Base-by-base conservation (phyloP, 2,113 vertebrate genomes). In the Anas platyrhynchos region DNA sequence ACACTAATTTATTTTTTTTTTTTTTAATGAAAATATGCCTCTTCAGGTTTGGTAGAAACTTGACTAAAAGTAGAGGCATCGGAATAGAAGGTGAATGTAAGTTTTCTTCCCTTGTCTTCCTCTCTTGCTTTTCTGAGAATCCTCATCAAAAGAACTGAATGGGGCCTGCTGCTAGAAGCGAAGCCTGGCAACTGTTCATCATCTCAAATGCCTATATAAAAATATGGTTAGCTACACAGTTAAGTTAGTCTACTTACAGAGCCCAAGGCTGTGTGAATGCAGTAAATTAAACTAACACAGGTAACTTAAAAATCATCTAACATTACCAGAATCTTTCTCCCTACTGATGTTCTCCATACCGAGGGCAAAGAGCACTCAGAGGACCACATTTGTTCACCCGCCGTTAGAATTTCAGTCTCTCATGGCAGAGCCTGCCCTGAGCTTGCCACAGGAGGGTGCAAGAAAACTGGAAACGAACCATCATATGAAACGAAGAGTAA, bases 51-150 rank as follows among this genome's bases (percentile, higher is more conserved):
- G 77, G 20, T 88, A 63, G 86, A 91, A 94, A 88, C 82, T 88
- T 81, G 69, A 58, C 79, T 95, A 92, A 94, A 95, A 96, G 89
- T 22, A 83, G 89, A 97, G 90, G 88, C 61, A 72, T 84, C 27
- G 9, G 68, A 76, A 91, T n/a, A 89, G 76, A 58, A 84, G 75
- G 81, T 88, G 66, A 90, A 83, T 73, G 9, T 31, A 55, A 73
- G 34, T 55, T 68, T 86, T 86, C 67, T 65, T 91, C 69, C 66
- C 63, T 72, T 88, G 68, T 85, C 71, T 46, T 91, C 77, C 72
- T 95, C 83, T 87, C 65, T 48, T 9, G 2, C 48, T 90, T 89
- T 44, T 84, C 75, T 81, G 86, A 67, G 83, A 56, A 63, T 48
- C 83, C 77, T 91, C 59, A 32, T 58, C 43, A 48, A 76, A 71